Base-by-base conservation (phyloP, 2,113 vertebrate genomes). In the Spheniscus mendiculus region DNA sequence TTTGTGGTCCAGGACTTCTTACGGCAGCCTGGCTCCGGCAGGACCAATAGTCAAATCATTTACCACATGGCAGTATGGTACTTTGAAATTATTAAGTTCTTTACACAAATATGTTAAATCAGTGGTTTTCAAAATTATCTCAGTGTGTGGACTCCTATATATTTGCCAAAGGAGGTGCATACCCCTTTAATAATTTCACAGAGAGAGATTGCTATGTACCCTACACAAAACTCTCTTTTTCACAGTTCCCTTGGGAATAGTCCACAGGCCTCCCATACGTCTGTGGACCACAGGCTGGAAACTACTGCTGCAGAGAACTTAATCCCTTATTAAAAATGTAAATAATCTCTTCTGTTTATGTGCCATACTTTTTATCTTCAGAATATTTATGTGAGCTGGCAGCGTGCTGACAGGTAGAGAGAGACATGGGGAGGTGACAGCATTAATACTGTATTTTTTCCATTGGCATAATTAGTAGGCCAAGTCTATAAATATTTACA, bases 401-500 rank as follows among this genome's bases (percentile, higher is more conserved):
- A 88, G 93, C 34, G 15, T 18, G 65, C 87, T 96, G 95, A 73
- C 84, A 96, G 95, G 97, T 97, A 93, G 67, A 88, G 76, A 61
- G 67, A 88, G 76, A 63, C 67, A 56, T 0, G 63, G 85, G 62
- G 87, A 92, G 49, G 44, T 88, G 87, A 89, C 94, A 90, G 83
- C 79, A 89, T 87, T 94, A 87, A 94, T 82, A 90, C 10, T 63
- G 76, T 66, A 92, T 91, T 93, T 96, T 85, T 94, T 91, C 83
- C 87, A 94, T 14, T 78, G 93, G 91, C 87, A 97, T 97, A 95
- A 96, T 97, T 95, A 97, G 91, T 95, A 97, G 95, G 96, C 71
- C 96, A 96, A 96, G 82, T 95, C 94, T 96, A 97, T 97, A 97
- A 97, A 97, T 97, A 96, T 97, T 97, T 97, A 96, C 95, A 96